Percentiles rank a stretch among this genome's conserved stretches.
phyloP scores from a whole-genome alignment of 2,113 vertebrate species.

The Eleginops maclovinus region DNA sequence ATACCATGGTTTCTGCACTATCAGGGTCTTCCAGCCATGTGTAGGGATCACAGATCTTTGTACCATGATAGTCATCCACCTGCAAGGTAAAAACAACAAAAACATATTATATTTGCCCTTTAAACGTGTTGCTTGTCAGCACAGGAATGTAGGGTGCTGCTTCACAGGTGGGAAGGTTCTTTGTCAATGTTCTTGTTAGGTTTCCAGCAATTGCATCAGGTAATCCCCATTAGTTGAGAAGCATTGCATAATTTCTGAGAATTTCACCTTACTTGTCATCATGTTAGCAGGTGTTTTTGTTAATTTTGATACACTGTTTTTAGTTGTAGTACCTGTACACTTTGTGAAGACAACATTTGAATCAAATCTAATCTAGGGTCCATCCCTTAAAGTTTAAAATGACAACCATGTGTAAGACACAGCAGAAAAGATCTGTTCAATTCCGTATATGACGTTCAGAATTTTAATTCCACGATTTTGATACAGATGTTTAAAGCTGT shows the following conservation, averaged over 20 bases:
- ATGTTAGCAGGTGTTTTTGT: no score
- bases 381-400: no score
- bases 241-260: background rate
- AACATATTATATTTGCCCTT: background rate
- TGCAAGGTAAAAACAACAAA: slow-evolving; percentile 32
- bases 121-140: background rate
- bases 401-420: no score
- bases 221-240: background rate
- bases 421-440: no score
- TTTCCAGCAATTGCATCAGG: background rate
- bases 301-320: no score
- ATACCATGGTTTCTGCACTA: slow-evolving; percentile 81
- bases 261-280: background rate
- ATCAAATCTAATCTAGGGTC: no score
- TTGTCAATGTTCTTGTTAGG: background rate
- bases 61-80: slow-evolving; percentile 82
- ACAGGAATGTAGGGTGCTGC: background rate
- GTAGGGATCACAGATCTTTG: slow-evolving; percentile 78
- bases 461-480: no score
- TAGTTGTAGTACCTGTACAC: no score
- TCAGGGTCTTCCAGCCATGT: slow-evolving; percentile 83
- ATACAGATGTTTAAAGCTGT: no score
- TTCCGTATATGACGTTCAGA: no score
- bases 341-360: no score
- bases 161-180: background rate